These are phyloP conservation scores for Maccullochella peelii DNA, from an alignment of 2,113 vertebrate genomes.

Conservation along the genomic window DNA sequence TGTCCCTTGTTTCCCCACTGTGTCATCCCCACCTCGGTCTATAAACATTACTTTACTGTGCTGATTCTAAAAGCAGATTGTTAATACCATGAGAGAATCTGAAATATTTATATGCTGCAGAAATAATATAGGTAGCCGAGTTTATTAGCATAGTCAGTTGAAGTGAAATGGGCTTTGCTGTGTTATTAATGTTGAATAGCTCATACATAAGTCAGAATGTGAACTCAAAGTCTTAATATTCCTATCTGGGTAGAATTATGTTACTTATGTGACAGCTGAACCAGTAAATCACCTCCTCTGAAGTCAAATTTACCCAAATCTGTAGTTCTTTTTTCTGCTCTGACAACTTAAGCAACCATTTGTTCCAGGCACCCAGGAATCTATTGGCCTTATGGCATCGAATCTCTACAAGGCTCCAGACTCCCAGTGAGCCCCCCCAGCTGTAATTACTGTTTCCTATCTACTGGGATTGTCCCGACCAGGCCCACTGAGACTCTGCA, in stretches of 20 bases:
- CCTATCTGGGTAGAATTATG: slow-evolving; percentile 47
- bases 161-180: slow-evolving; percentile 37
- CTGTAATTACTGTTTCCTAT: slow-evolving; percentile 77
- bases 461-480: slow-evolving; percentile 59
- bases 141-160: slow-evolving; percentile 35
- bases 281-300: slow-evolving; percentile 46
- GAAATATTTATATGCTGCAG: slow-evolving; percentile 33
- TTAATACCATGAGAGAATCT: slow-evolving; percentile 28
- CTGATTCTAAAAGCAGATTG: slow-evolving; percentile 30
- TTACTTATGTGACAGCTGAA: slow-evolving; percentile 49
- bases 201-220: slow-evolving; percentile 58
- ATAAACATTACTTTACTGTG: slow-evolving; percentile 10
- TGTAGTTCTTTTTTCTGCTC: slow-evolving; percentile 32
- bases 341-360: slow-evolving; percentile 61
- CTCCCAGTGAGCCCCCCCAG: slow-evolving; percentile 51
- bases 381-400: slow-evolving; percentile 67
- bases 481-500: slow-evolving; percentile 56
- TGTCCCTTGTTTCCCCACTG: not conserved
- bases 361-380: slow-evolving; percentile 64
- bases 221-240: slow-evolving; percentile 47
- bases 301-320: slow-evolving; percentile 55
- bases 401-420: slow-evolving; percentile 67
- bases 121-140: slow-evolving; percentile 38
- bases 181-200: slow-evolving; percentile 60
- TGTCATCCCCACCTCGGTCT: not conserved